Conservation (phyloP, 2,113 vertebrate genomes). For the Eulemur macaco region DNA sequence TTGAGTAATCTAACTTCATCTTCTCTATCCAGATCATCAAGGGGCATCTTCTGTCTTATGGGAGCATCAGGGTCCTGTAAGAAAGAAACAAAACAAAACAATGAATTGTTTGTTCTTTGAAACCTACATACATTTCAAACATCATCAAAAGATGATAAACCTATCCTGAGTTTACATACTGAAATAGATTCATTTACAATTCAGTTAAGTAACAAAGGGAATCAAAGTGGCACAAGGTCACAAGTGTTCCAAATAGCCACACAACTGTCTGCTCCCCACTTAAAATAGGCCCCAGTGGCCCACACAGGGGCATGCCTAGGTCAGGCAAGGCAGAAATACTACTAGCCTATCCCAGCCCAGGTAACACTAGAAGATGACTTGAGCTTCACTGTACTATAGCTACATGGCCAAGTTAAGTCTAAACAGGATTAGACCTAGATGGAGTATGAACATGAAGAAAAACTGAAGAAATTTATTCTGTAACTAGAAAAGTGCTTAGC, state of each 20-base stretch:
- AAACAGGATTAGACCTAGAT: neutral
- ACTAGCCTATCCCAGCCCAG: neutral
- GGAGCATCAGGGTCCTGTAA: conserved; percentile 96
- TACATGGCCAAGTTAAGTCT: neutral
- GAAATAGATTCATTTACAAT: conserved; percentile 31
- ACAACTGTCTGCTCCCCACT: neutral
- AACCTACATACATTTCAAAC: neutral
- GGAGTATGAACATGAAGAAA: neutral
- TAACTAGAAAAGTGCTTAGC: neutral
- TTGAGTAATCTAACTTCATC: conserved; percentile 94
- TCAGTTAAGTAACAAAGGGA: neutral
- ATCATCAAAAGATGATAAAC: neutral
- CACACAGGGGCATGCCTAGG: too few species aligned
- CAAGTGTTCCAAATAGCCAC: neutral
- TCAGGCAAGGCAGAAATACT: neutral
- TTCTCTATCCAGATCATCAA: conserved; percentile 96
- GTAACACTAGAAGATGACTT: neutral
- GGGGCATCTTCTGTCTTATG: conserved; percentile 94
- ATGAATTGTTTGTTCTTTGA: conserved; percentile 3
- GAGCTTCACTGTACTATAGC: neutral
- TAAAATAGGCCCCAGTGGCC: neutral
- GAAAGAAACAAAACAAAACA: neutral
- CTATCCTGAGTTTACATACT: neutral
- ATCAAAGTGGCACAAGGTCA: neutral
- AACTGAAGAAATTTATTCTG: neutral